Conservation (phyloP, 2,888 invertebrate species). For the Lobophora halterata region DNA sequence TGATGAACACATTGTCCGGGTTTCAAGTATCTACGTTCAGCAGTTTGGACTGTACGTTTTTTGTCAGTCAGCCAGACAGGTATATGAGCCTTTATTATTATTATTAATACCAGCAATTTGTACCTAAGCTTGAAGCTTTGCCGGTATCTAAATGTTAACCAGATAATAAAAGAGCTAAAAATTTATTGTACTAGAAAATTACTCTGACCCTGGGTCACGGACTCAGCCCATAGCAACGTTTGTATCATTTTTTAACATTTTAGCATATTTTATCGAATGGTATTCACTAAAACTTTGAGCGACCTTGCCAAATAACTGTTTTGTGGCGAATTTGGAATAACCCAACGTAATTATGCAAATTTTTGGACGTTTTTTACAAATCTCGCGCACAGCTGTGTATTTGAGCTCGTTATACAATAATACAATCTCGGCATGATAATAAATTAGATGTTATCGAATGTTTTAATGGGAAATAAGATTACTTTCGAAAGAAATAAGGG, state of each 20-base stretch:
- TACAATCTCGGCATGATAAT: constrained; percentile 20
- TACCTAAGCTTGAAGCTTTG: no score
- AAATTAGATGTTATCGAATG: not conserved
- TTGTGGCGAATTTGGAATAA: constrained; percentile 43
- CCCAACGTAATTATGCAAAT: constrained; percentile 52
- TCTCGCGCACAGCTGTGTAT: constrained; percentile 46
- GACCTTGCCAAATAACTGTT: constrained; percentile 65
- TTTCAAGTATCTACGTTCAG: no score
- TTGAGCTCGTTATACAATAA: constrained; percentile 39
- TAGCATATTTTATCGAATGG: constrained; percentile 8
- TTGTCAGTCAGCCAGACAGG: no score
- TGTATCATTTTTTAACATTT: no score
- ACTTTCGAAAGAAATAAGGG: no score
- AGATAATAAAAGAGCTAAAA: no score
- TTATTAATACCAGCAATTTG: no score
- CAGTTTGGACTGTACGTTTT: no score
- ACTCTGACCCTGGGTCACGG: constrained; percentile 2
- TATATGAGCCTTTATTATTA: no score
- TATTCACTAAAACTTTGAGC: constrained; percentile 24
- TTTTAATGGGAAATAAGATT: not conserved
- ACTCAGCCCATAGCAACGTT: constrained; percentile 18
- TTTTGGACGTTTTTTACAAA: constrained; percentile 38
- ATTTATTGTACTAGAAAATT: not conserved
- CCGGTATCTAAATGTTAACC: no score
- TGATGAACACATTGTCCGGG: no score